Percentiles rank a stretch among this genome's conserved stretches.
Evolutionary conservation across 2,113 vertebrate genomes (phyloP).

Genomic region (Ailuropoda melanoleuca): DNA sequence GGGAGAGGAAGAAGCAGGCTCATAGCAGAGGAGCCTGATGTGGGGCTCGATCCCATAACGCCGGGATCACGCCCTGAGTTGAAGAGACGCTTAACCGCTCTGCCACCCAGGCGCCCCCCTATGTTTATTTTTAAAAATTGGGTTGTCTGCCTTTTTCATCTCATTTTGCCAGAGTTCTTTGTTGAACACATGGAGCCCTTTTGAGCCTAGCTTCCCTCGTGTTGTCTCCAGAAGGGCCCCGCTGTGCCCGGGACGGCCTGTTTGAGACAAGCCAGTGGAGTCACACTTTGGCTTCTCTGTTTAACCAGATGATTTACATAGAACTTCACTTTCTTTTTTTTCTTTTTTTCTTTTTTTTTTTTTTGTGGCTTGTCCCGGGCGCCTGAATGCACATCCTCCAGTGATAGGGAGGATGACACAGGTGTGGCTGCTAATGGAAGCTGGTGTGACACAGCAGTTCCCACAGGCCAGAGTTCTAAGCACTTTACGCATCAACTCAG

Average conservation of each 20-base stretch:
- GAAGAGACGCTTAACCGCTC: no score
- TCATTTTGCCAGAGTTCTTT: neutral
- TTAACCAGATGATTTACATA: neutral
- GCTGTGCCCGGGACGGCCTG: neutral
- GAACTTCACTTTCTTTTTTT: neutral
- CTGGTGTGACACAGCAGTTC: neutral
- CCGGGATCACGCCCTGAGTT: no score
- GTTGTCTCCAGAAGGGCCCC: neutral
- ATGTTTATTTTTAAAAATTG: neutral
- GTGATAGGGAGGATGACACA: neutral
- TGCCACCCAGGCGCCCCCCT: no score
- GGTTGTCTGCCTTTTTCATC: constrained; percentile 8
- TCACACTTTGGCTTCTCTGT: neutral
- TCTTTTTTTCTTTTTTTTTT: no score
- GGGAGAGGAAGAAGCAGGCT: no score
- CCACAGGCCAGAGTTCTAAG: neutral
- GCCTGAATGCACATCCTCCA: neutral
- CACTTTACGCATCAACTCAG: neutral
- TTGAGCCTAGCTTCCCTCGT: neutral
- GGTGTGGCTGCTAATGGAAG: neutral
- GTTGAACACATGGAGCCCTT: neutral
- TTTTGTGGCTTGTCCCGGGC: neutral
- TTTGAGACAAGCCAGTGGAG: neutral
- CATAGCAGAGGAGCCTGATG: no score
- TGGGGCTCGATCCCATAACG: no score